Base-by-base conservation (phyloP, 2,113 vertebrate species). In the Corydoras maculifer region DNA sequence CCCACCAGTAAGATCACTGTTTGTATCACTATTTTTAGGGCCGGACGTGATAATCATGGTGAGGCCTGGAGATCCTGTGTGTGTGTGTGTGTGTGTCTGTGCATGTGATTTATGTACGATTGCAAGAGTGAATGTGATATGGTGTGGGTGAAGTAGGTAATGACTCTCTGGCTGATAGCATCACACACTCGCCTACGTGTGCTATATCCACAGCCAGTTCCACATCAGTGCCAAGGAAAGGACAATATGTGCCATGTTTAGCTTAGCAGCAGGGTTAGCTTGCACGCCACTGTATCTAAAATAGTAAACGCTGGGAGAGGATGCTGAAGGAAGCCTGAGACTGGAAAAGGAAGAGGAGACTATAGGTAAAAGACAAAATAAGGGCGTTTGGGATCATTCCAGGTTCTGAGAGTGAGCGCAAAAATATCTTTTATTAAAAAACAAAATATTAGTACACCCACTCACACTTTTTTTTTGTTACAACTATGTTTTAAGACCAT, bases 11-110 rank as follows among this genome's bases (percentile, higher is more conserved):
- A 50, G 58, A 31, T 5, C 31, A 29, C 50, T 72, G 49, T 77
- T 68, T 74, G n/a, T 53, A 10, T 14, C 51, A 8, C 63, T 80
- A 74, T 79, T 77, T 75, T 74, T 77, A 69, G 73, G 15, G 3
- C 25, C 29, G 48, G 58, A 53, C 11, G 51, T 9, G 51, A 68
- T 64, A 54, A 65, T 29, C 8, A 53, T 53, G 51, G 13, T 53
- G 51, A 53, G 13, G 9, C 13, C 13, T 8, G 51, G 51, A 10
- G 5, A 3, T 10, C 51, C 9, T 3, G 51, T 43, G 35, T 43
- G 35, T 43, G 35, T 43, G 35, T 43, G 7, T 43, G 35, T 43
- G 35, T 43, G 35, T 43, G 4, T 43, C 2, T 53, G 51, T 10
- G 5, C 59, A 2, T 60, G 35, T 43, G 35, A 43, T 43, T 5